Evolutionary conservation across 2,888 invertebrate species (phyloP).

Genomic region (Chloromyia formosa): DNA sequence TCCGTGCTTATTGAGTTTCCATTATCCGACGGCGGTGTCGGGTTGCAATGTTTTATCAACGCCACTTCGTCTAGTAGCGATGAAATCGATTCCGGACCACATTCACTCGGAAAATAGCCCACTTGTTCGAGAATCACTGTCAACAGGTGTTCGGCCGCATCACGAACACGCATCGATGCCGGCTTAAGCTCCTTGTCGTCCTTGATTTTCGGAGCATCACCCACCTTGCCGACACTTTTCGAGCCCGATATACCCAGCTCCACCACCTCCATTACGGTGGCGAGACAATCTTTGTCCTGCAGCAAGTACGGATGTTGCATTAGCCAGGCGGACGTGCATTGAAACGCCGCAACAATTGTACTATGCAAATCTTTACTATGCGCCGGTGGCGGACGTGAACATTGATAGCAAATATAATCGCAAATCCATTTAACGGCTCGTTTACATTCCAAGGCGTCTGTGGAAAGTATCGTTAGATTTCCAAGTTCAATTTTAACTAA

Average conservation of each 20-base stretch:
- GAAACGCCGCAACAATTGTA: constrained; percentile 91
- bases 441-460: constrained; percentile 89
- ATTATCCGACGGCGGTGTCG: constrained; percentile 63
- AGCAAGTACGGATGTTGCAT: constrained; percentile 89
- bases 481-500: constrained; percentile 63
- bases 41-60: constrained; percentile 78
- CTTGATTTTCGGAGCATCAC: constrained; percentile 90
- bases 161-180: constrained; percentile 95
- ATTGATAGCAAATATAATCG: constrained; percentile 96
- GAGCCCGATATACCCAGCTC: constrained; percentile 97
- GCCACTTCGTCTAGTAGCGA: constrained; percentile 90
- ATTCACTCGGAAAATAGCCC: constrained; percentile 84
- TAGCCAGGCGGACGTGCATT: constrained; percentile 92
- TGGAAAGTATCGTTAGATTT: constrained; percentile 64
- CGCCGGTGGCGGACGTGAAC: constrained; percentile 91
- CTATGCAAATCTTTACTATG: constrained; percentile 96
- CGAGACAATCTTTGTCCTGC: constrained; percentile 90
- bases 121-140: constrained; percentile 91
- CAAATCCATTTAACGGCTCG: constrained; percentile 97
- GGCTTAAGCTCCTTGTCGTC: constrained; percentile 96
- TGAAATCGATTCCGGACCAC: constrained; percentile 84
- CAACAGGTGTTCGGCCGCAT: constrained; percentile 94
- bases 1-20: constrained; percentile 59
- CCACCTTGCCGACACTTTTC: constrained; percentile 86
- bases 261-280: constrained; percentile 93